phyloP scores from a whole-genome alignment of 2,113 vertebrate species.

The Arvicanthis niloticus region DNA sequence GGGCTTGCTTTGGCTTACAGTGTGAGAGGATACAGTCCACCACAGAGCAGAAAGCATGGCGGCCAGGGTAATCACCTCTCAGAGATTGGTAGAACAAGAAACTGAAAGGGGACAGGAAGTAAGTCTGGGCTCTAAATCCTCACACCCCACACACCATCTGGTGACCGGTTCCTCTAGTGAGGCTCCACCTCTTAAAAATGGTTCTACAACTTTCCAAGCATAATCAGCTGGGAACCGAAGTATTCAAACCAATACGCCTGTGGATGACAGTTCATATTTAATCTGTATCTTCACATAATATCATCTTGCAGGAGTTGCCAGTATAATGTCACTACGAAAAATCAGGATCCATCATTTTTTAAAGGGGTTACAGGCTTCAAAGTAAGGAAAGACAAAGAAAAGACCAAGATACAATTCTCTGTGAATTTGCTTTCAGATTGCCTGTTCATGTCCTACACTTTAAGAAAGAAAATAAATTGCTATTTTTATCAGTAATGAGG shows the following conservation, averaged over 20 bases:
- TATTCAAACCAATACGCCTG: background rate
- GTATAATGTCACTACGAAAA: background rate
- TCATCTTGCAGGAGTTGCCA: background rate
- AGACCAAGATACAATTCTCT: background rate
- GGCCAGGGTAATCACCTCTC: background rate
- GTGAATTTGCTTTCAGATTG: background rate
- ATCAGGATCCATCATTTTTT: rapidly evolving
- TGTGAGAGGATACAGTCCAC: background rate
- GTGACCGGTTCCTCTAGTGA: background rate
- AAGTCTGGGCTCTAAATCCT: background rate
- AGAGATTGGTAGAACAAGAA: background rate
- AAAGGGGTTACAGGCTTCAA: background rate
- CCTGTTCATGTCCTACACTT: background rate
- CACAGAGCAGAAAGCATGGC: rapidly evolving
- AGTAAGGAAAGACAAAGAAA: background rate
- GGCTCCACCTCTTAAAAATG: background rate
- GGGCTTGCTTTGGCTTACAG: background rate
- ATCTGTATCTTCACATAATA: background rate
- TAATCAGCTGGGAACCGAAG: too few species aligned
- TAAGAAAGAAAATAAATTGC: constrained; percentile 23
- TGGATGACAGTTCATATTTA: background rate
- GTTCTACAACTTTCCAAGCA: background rate
- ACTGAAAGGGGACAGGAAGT: background rate
- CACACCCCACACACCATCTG: too few species aligned
- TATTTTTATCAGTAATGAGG: background rate